Evolutionary conservation across 2,113 vertebrate genomes (phyloP).

Genomic region (Prunella himalayana): DNA sequence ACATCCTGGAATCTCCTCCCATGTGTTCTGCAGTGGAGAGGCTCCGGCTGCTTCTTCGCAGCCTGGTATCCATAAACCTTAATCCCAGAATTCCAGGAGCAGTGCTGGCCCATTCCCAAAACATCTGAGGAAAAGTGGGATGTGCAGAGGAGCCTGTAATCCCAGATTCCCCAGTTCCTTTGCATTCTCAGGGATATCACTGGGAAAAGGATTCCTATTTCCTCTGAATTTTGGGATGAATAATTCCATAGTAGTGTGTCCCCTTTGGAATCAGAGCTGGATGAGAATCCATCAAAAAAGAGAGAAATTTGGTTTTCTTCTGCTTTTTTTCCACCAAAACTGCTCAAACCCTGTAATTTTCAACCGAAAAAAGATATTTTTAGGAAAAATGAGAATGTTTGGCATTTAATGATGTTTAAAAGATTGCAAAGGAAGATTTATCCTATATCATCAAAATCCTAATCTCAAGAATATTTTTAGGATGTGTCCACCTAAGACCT

Average conservation of each 20-base stretch:
- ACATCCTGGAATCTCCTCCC: not conserved
- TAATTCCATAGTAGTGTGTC: fast-evolving
- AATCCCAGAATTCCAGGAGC: not conserved
- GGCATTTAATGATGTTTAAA: not conserved
- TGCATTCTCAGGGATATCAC: not conserved
- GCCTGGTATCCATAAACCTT: too few species aligned
- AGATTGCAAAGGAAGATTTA: not conserved
- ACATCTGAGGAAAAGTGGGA: not conserved
- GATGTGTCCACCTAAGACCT: not conserved
- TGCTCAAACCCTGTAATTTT: fast-evolving
- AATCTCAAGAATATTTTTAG: not conserved
- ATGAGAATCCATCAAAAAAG: not conserved
- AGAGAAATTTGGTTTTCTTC: not conserved
- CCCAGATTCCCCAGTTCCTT: not conserved
- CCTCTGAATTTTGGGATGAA: not conserved
- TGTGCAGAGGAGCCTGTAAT: not conserved
- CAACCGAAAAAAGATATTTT: not conserved
- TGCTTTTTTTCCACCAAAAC: not conserved
- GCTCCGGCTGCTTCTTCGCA: not conserved
- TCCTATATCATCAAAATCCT: fast-evolving
- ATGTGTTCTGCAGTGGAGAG: fast-evolving
- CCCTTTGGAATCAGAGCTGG: not conserved
- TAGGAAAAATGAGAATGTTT: not conserved
- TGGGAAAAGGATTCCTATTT: not conserved
- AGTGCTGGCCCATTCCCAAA: not conserved